Base-by-base conservation (phyloP, 2,797 vertebrate genomes). In the Rhabdomys pumilio region DNA sequence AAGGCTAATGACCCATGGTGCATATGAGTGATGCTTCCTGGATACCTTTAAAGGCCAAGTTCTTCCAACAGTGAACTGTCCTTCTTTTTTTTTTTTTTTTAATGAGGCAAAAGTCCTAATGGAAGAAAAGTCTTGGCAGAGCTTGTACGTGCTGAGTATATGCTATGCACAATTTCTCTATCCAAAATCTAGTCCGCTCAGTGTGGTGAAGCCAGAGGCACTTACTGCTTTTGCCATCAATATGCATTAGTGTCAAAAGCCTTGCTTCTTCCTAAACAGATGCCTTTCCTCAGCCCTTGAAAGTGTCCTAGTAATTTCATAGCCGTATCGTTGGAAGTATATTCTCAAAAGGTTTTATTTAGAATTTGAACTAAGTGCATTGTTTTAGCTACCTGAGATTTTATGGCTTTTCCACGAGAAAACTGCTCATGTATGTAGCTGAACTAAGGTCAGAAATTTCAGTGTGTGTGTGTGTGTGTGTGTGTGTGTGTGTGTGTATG, bases 401-500 rank as follows among this genome's bases (percentile, higher is more conserved):
- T 77, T 11, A 81, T 79, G 12, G 34, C 67, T 73, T 87, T 97
- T 84, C 65, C 61, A 50, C 22, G 80, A 14, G 8, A 79, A 79
- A 93, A 47, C 24, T 91, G 13, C 85, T 85, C 83, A 72, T 83
- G 53, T 7, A 69, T 6, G 59, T 90, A 17, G 34, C 50, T 96
- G 55, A 91, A 93, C 47, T 61, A 75, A 61, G 65, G 29, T 88
- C 9, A 79, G 61, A 90, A 85, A 79, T 89, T 95, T 92, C 69
- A 20, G 0, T 38, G n/a, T 69, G 67, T 69, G 67, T 69, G 65
- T 69, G 65, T 69, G 31, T 69, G 31, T 69, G 15, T 69, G 14
- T 34, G 6, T 72, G 17, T 72, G 8, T 38, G n/a, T 87, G 26
- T 31, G 3, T 31, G 24, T 26, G 2, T 63, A 31, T 65, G 5